Evolutionary conservation across 1,140 invertebrate species (phyloP), one percentile per base, ranked within the genome.

Genomic region (Achroia grisella): DNA sequence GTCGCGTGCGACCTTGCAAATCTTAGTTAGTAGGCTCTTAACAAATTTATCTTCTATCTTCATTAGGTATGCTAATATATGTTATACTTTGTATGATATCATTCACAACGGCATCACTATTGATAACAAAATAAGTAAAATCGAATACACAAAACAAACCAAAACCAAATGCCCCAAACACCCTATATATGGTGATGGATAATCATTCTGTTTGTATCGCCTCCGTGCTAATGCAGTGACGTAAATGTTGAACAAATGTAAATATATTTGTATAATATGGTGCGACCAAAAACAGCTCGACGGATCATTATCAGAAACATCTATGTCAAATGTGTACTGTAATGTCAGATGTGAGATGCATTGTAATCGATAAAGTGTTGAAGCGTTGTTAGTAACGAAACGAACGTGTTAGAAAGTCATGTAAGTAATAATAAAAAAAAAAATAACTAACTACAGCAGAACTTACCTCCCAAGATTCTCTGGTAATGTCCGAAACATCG

Each of bases 391-490:
- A 54, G 35, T 44, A 36, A 52, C 32, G 34, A 51, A 23, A 39
- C 27, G 36, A 51, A 56, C 15, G 44, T 45, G 54, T 52, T 47
- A 23, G 32, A 40, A 56, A 48, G 29, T 30, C 28, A 40, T 17
- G 17, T 23, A 23, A 23, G 17, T n/a, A 23, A 23, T 23, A 23
- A 23, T 23, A 23, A 23, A 3, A 23, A 23, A 23, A 23, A 23
- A 23, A 10, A 15, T n/a, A 10, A 0, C 8, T 8, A 37, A 4
- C 2, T 9, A n/a, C 15, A 23, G 35, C 15, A 3, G 33, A 14
- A 89, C 92, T 91, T 87, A 96, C 95, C 94, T 97, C 94, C 95
- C 95, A 97, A 43, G 93, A 95, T 78, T 96, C 94, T 64, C 93
- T 91, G 34, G 94, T 95, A 39, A 96, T 87, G 62, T 96, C 94